phyloP scores from a whole-genome alignment of 1,140 invertebrate species.

The Pseudomyrmex concolor region DNA sequence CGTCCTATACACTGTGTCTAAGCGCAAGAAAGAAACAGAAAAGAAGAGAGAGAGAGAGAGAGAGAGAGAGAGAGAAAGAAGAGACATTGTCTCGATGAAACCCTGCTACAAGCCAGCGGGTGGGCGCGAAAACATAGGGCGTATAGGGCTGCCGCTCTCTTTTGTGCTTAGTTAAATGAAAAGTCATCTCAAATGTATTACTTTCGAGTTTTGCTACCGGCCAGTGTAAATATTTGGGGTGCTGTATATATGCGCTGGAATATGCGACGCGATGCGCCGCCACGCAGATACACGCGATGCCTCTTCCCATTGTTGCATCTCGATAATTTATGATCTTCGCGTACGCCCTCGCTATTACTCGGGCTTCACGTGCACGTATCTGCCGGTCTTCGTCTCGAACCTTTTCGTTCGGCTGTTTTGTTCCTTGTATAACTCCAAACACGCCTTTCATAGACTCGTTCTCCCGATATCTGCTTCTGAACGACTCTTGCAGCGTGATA shows the following conservation, averaged over 20 bases:
- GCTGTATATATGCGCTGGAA: conserved; percentile 28
- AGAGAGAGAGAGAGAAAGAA: conserved; percentile 12
- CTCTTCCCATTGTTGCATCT: conserved; percentile 68
- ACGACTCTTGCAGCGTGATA: conserved; percentile 65
- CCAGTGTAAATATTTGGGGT: conserved; percentile 75
- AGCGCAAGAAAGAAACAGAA: background rate
- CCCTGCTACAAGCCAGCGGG: conserved; percentile 63
- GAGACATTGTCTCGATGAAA: conserved; percentile 65
- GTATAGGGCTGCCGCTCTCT: conserved; percentile 27
- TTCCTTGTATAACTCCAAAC: background rate
- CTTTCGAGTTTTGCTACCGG: conserved; percentile 73
- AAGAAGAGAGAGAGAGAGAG: background rate
- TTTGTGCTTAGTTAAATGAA: conserved; percentile 74
- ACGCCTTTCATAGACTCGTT: conserved; percentile 1
- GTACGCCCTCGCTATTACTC: conserved; percentile 47
- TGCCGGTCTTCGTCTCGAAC: conserved; percentile 6
- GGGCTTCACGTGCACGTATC: background rate
- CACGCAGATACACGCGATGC: conserved; percentile 55
- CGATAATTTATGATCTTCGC: conserved; percentile 72
- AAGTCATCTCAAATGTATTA: conserved; percentile 78
- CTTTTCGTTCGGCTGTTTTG: conserved; percentile 15
- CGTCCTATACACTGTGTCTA: conserved; percentile 14
- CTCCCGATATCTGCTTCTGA: background rate
- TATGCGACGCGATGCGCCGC: conserved; percentile 37
- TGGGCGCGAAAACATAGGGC: conserved; percentile 52